Base-by-base conservation (phyloP, 2,113 vertebrate genomes). In the Rhizomys pruinosus region DNA sequence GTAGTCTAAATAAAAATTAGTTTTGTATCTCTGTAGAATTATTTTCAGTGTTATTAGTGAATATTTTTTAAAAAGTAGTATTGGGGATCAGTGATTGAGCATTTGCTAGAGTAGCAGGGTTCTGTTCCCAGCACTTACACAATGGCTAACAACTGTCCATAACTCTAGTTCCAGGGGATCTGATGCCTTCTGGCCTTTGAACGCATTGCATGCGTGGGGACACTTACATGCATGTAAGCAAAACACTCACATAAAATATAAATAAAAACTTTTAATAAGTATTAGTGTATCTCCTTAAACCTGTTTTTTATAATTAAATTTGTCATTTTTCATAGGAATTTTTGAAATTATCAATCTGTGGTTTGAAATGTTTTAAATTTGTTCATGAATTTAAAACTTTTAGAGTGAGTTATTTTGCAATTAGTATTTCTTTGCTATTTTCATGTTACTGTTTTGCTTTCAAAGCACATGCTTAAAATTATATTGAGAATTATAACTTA, bases 401-500 rank as follows among this genome's bases (percentile, higher is more conserved):
- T 84, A 9, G 76, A 19, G 90, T 94, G 47, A 90, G 19, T 94
- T 78, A 23, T 84, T 95, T 93, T 86, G 0, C 12, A 9, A 82
- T 7, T 89, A 82, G 32, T 87, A 79, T 82, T 32, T 39, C 27
- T 17, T 95, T 88, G 68, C 61, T 63, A 95, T 84, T 5, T 84
- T 93, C 89, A 84, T 47, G 57, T 77, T 96, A 85, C 87, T 88
- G 86, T 81, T 94, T 85, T 94, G 68, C 79, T 97, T 93, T 94
- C 37, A 94, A 84, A 94, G 78, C 61, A 72, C 37, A 29, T 89
- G 27, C 66, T 68, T 86, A 63, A 88, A 84, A 76, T 95, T 66
- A 78, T 92, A 71, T 0, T 34, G 61, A 95, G 71, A 87, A 59
- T 94, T 92, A 68, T 37, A 93, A 42, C 73, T 95, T 93, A 59